phyloP scores from a whole-genome alignment of 2,113 vertebrate genomes.

The Paramisgurnus dabryanus region DNA sequence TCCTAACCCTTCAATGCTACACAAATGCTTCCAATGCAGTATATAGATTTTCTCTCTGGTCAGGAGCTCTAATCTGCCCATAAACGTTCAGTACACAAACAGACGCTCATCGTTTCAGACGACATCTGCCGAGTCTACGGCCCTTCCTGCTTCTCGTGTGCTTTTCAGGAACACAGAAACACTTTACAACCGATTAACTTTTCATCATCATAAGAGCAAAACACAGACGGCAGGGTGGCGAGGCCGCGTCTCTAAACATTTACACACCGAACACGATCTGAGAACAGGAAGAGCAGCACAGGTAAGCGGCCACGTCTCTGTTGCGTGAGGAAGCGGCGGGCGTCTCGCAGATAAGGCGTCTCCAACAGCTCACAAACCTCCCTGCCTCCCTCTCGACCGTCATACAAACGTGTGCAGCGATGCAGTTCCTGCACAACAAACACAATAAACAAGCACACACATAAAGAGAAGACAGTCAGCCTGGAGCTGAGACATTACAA shows the following conservation, averaged over 20 bases:
- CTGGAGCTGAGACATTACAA: constrained; percentile 37
- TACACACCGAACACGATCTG: too few relatives aligned
- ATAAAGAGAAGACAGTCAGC: too few relatives aligned
- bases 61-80: constrained; percentile 65
- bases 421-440: constrained; percentile 53
- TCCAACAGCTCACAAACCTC: constrained; percentile 76
- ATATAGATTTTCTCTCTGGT: constrained; percentile 65
- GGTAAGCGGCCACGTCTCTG: constrained; percentile 60
- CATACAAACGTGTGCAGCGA: constrained; percentile 63
- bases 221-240: too few relatives aligned
- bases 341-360: constrained; percentile 79
- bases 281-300: constrained; percentile 29
- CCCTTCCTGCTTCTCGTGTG: background rate
- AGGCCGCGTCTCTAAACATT: too few relatives aligned
- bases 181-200: background rate
- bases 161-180: background rate
- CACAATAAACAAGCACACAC: constrained; percentile 24
- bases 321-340: constrained; percentile 73
- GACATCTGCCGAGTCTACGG: constrained; percentile 57
- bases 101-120: constrained; percentile 61
- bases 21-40: constrained; percentile 44
- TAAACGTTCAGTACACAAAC: constrained; percentile 72
- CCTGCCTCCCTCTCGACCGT: constrained; percentile 72
- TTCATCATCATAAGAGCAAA: too few relatives aligned
- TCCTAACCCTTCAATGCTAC: constrained; percentile 29